Evolutionary conservation across 2,113 vertebrate genomes (phyloP), one percentile per base, ranked within the genome.

Genomic region (Rhinolophus ferrumequinum): DNA sequence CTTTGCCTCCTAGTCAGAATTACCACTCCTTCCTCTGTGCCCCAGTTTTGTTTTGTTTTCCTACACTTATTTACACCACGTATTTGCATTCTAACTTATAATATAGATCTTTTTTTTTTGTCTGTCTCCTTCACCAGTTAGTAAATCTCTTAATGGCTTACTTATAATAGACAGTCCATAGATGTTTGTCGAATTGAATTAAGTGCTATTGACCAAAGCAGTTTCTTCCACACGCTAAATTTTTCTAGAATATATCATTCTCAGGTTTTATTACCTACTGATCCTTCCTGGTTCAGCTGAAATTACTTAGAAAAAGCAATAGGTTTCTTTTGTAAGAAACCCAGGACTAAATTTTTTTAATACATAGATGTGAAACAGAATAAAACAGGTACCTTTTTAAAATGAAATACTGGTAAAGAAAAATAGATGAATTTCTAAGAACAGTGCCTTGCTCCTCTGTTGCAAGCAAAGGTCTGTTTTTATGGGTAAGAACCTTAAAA

Each of bases 381-480:
- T 76, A 62, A 85, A 67, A 83, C 62, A 73, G n/a, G 16, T 30
- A 47, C 7, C 22, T 76, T 80, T 88, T 73, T 41, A 33, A 12
- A 41, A 50, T 58, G 30, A 87, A 88, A 19, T 88, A n/a, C 13
- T 35, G 8, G 41, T 73, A 83, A 41, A 33, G n/a, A 24, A 72
- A 86, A 93, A 81, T 64, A 72, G 26, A 80, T 66, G 18, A 85
- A 70, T 95, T 88, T 92, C 62, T 93, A 58, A 93, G 44, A 88
- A 90, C 13, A 91, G 72, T 66, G 33, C 24, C 1, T 58, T 79
- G 13, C 28, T 88, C 82, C 56, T 73, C 14, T 91, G 75, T 69
- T 69, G 64, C 18, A 80, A 84, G 52, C 24, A 35, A 41, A 72
- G 3, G 3, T 83, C 18, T 88, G 2, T 84, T 73, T 88, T 84